Conservation (phyloP, 2,888 invertebrate species). For the Hecatera dysodea region DNA sequence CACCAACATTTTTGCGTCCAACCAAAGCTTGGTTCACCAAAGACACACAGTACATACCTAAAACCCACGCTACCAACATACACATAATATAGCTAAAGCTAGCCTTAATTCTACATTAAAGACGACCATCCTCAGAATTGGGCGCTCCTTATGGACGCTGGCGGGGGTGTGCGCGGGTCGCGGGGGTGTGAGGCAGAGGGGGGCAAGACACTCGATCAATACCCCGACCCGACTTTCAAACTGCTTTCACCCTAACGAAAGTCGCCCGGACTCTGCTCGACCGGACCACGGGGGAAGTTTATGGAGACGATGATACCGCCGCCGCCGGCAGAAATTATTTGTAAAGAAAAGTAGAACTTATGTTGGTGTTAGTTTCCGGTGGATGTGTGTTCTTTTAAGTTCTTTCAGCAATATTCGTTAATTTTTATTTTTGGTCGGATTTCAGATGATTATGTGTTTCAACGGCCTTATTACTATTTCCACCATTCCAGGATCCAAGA, state of each 20-base stretch:
- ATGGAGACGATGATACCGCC: slow-evolving; percentile 75
- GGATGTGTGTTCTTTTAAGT: background rate
- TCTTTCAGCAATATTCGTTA: background rate
- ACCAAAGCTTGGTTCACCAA: slow-evolving; percentile 17
- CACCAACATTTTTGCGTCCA: slow-evolving; percentile 8
- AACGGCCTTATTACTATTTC: background rate
- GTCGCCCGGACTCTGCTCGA: slow-evolving; percentile 88
- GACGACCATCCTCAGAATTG: slow-evolving; percentile 84
- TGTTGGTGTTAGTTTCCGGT: background rate
- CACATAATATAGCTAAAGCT: slow-evolving; percentile 54
- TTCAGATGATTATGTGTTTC: background rate
- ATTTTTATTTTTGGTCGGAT: background rate
- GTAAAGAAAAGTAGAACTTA: background rate
- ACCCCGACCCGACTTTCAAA: slow-evolving; percentile 91
- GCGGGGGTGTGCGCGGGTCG: slow-evolving; percentile 69
- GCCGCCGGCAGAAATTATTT: background rate
- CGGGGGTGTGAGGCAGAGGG: slow-evolving; percentile 71
- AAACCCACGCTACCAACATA: slow-evolving; percentile 41
- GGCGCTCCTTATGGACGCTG: slow-evolving; percentile 81
- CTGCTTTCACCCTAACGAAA: slow-evolving; percentile 91
- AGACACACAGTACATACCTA: slow-evolving; percentile 34
- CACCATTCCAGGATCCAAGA: background rate
- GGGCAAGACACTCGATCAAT: slow-evolving; percentile 90
- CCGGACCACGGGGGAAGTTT: slow-evolving; percentile 73
- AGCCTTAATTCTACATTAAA: slow-evolving; percentile 75